These are phyloP conservation scores for Delichon dasypus DNA, from an alignment of 2,797 vertebrate genomes.

Conservation along the genomic window DNA sequence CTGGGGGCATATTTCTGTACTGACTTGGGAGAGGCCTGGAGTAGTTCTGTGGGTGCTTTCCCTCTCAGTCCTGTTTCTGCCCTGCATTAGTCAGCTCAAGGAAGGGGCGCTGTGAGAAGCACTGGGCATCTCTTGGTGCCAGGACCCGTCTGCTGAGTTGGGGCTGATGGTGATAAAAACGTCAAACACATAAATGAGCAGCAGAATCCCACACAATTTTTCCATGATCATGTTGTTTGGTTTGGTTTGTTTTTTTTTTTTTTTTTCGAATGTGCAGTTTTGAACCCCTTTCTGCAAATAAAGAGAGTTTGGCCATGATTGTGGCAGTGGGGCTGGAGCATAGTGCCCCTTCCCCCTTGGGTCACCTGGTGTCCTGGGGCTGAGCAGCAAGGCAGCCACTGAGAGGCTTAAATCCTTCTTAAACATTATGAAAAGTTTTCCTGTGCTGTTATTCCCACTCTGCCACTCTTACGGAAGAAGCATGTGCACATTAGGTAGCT, in stretches of 20 bases:
- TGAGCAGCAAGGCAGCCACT: neutral
- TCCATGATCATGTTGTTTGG: accelerated
- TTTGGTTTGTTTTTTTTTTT: neutral
- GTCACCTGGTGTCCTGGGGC: neutral
- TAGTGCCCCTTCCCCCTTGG: neutral
- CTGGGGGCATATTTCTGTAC: neutral
- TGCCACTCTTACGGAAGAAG: neutral
- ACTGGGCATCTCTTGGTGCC: neutral
- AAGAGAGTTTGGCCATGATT: neutral
- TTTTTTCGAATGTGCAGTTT: neutral
- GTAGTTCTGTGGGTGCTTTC: neutral
- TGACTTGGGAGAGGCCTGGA: neutral
- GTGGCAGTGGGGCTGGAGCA: neutral
- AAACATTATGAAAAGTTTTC: neutral
- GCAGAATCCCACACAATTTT: neutral
- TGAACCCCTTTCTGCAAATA: neutral
- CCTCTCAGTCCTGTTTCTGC: neutral
- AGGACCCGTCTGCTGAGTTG: neutral
- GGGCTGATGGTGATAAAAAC: neutral
- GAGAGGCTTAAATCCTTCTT: neutral
- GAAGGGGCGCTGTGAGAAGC: neutral
- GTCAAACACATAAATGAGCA: neutral
- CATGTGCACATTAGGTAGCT: neutral
- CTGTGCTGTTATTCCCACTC: neutral
- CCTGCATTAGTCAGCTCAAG: neutral